Evolutionary conservation across 2,797 vertebrate genomes (phyloP), one percentile per base, ranked within the genome.

Genomic region (Myioborus miniatus): DNA sequence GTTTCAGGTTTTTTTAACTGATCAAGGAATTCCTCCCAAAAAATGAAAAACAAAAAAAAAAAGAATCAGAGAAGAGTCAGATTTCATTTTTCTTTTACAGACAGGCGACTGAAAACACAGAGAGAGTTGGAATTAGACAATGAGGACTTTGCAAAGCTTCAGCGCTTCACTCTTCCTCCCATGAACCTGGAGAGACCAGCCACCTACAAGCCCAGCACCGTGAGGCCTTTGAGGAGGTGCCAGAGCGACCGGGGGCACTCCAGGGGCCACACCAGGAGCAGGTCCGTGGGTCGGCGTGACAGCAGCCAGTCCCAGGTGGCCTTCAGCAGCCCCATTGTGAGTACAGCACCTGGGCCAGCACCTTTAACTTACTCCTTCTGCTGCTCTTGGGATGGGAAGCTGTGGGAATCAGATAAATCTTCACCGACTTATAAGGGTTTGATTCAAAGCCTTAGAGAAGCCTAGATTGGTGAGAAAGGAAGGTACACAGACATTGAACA

Each of bases 301-400:
- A 98, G 95, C 72, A 44, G 36, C 60, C 96, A 77, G 60, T 96
- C 97, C 13, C 94, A 98, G 2, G 98, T 98, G 96, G 99, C 99
- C 32, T 99, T 99, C 97, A 99, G 99, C 98, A 99, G 99, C 94
- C 97, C 98, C 36, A 97, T 99, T 63, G 99, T 99, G 97, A 98
- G 98, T 98, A 75, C 2, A 41, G 10, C 46, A 65, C 11, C 41
- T 6, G 6, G 32, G 21, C 21, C 32, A 8, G 30, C 37, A 2
- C 8, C 6, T 5, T 10, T 10, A 5, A 39, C 9, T 5, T 15
- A 39, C 5, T 37, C 36, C 37, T 41, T 11, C 37, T 30, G 27
- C 19, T 30, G 37, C 27, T 47, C 52, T 75, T 37, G 23, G 32
- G 26, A 11, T 24, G 20, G 30, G 37, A 22, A 36, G 23, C 34